Percentiles rank a stretch among this genome's conserved stretches.
Evolutionary conservation across 2,888 invertebrate genomes (phyloP).

Genomic region (Bembecia ichneumoniformis): DNA sequence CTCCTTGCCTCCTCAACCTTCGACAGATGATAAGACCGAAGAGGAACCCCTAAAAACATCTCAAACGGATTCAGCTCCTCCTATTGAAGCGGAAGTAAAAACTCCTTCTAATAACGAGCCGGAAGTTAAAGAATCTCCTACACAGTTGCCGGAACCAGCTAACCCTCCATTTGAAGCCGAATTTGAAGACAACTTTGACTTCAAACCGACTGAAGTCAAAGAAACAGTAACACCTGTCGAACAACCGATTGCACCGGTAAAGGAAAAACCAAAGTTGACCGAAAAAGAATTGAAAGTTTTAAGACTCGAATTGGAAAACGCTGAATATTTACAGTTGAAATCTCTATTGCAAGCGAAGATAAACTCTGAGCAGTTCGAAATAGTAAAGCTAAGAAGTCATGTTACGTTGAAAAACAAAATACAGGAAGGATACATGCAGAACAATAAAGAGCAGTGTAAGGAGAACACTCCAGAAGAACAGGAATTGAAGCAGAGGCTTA

Average conservation of each 20-base stretch:
- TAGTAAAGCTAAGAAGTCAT: slow-evolving; percentile 74
- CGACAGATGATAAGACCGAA: slow-evolving; percentile 45
- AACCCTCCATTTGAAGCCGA: slow-evolving; percentile 28
- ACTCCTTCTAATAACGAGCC: slow-evolving; percentile 21
- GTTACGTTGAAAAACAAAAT: slow-evolving; percentile 59
- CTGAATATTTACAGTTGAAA: slow-evolving; percentile 77
- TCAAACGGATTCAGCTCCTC: slow-evolving; percentile 5
- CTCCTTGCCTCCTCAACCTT: slow-evolving; percentile 32
- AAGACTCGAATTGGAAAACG: slow-evolving; percentile 76
- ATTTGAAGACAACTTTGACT: slow-evolving; percentile 29
- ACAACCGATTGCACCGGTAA: slow-evolving; percentile 22
- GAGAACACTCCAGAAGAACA: slow-evolving; percentile 46
- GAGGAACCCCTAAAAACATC: slow-evolving; percentile 28
- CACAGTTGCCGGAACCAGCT: slow-evolving; percentile 28
- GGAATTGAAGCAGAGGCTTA: slow-evolving; percentile 49
- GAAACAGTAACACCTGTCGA: slow-evolving; percentile 28
- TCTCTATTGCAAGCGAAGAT: slow-evolving; percentile 79
- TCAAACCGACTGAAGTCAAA: slow-evolving; percentile 29
- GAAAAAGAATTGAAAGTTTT: slow-evolving; percentile 72
- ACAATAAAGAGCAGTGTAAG: slow-evolving; percentile 46
- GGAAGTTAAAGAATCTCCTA: slow-evolving; percentile 24
- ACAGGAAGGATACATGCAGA: slow-evolving; percentile 39
- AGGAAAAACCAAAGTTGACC: slow-evolving; percentile 67
- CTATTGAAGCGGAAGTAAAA: slow-evolving; percentile 17
- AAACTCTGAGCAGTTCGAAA: slow-evolving; percentile 80